A percentile compares a stretch with the other conserved stretches of the same genome.
These are phyloP conservation scores for Wasmannia auropunctata DNA, from an alignment of 1,140 invertebrate species.

Conservation along the genomic window DNA sequence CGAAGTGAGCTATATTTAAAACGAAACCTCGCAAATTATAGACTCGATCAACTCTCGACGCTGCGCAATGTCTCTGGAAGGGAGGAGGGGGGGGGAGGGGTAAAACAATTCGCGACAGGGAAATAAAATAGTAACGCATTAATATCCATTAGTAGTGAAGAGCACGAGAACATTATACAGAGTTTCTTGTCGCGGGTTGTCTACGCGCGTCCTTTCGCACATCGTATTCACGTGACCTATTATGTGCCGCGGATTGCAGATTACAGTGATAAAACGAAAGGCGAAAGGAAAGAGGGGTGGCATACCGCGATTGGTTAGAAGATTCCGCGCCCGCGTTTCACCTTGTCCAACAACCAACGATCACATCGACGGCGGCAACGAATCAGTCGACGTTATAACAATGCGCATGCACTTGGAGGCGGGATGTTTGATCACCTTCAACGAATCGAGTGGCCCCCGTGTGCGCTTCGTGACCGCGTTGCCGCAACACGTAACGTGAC, in stretches of 20 bases:
- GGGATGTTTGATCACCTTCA: conserved; percentile 22
- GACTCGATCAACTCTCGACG: background rate
- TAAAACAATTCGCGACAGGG: background rate
- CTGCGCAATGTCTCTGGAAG: background rate
- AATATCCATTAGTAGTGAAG: conserved; percentile 35
- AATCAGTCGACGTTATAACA: conserved; percentile 23
- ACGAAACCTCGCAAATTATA: background rate
- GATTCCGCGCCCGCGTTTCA: background rate
- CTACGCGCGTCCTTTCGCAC: conserved; percentile 1
- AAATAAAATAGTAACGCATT: conserved; percentile 28
- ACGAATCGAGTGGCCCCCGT: conserved; percentile 51
- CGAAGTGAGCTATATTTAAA: background rate
- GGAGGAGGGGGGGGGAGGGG: too few relatives aligned
- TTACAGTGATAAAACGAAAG: conserved; percentile 23
- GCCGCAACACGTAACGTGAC: conserved; percentile 61
- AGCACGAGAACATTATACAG: conserved; percentile 8
- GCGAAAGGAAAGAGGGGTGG: background rate
- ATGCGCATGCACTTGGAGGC: conserved; percentile 64
- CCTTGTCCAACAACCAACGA: conserved; percentile 31
- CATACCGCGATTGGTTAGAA: conserved; percentile 45
- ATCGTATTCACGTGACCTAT: conserved; percentile 44
- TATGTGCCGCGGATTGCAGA: conserved; percentile 50
- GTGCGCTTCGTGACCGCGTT: background rate
- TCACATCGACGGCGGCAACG: conserved; percentile 8
- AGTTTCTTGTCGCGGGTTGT: conserved; percentile 25